Conservation (phyloP, 1,140 invertebrate genomes). For the Spodoptera litura region DNA sequence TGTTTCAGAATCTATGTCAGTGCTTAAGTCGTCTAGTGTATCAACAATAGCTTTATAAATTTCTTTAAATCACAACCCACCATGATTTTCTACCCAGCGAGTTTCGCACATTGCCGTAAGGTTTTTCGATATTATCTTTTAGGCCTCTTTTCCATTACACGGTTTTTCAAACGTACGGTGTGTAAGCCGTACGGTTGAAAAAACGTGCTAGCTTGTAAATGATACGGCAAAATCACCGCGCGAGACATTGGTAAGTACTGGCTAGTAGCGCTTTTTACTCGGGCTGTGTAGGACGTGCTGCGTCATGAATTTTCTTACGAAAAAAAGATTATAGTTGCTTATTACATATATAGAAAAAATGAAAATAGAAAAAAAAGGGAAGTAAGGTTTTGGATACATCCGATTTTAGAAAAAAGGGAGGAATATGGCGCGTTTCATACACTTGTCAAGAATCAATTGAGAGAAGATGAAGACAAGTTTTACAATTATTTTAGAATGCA, state of each 20-base stretch:
- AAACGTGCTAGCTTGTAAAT: constrained; percentile 28
- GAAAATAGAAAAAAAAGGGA: constrained; percentile 27
- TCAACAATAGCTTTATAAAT: too few relatives aligned
- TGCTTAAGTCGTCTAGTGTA: too few relatives aligned
- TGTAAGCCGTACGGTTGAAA: constrained; percentile 17
- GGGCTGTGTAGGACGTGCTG: constrained; percentile 22
- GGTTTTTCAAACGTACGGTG: constrained; percentile 51
- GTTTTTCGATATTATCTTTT: too few relatives aligned
- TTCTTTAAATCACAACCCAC: too few relatives aligned
- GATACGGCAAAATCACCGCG: constrained; percentile 18
- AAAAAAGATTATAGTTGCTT: constrained; percentile 27
- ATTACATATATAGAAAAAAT: constrained; percentile 22
- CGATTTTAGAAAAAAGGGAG: constrained; percentile 55
- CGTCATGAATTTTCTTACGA: constrained; percentile 23
- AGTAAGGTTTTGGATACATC: constrained; percentile 42
- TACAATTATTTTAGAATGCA: constrained; percentile 52
- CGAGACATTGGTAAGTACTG: constrained; percentile 12
- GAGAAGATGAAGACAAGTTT: constrained; percentile 57
- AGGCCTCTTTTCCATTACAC: constrained; percentile 53
- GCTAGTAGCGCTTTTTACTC: constrained; percentile 8
- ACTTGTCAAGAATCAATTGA: constrained; percentile 57
- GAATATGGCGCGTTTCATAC: constrained; percentile 57
- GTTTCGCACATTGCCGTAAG: too few relatives aligned
- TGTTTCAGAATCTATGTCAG: too few relatives aligned
- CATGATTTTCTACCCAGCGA: too few relatives aligned